Percentiles rank a stretch among this genome's conserved stretches.
Evolutionary conservation across 2,888 invertebrate species (phyloP).

Genomic region (Hyppa rectilinea): DNA sequence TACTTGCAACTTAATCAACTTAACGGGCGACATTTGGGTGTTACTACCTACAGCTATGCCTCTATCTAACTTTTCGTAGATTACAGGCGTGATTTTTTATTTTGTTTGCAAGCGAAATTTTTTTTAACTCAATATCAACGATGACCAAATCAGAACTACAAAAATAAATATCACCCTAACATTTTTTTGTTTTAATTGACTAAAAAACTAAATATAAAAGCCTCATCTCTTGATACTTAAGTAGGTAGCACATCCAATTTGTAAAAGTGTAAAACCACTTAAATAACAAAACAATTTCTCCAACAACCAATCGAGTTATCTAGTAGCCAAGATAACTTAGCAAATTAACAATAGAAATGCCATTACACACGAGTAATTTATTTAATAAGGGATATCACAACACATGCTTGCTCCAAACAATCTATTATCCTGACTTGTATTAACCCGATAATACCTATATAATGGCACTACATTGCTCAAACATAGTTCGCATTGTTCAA

Average conservation of each 20-base stretch:
- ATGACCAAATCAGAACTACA: not conserved
- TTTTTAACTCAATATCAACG: not conserved
- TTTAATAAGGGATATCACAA: constrained; percentile 71
- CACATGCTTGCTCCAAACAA: constrained; percentile 70
- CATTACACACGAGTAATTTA: constrained; percentile 60
- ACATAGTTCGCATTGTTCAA: constrained; percentile 78
- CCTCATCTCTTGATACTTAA: not conserved
- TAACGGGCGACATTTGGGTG: too few relatives aligned
- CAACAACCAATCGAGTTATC: constrained; percentile 24
- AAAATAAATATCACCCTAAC: not conserved
- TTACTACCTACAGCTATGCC: too few relatives aligned
- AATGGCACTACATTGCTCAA: constrained; percentile 76
- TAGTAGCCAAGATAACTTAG: constrained; percentile 22
- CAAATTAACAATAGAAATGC: constrained; percentile 53
- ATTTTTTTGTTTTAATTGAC: not conserved
- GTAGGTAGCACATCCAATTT: not conserved
- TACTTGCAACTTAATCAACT: too few relatives aligned
- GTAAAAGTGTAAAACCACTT: not conserved
- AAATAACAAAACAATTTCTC: constrained; percentile 11
- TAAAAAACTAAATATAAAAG: not conserved
- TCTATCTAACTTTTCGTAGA: too few relatives aligned
- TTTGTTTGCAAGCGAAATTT: too few relatives aligned
- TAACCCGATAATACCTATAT: constrained; percentile 71
- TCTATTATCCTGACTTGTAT: constrained; percentile 72
- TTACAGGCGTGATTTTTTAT: too few relatives aligned